Percentiles rank a stretch among this genome's conserved stretches.
These are phyloP conservation scores for Dolomedes plantarius DNA, from an alignment of 2,888 invertebrate species.

Conservation along the genomic window DNA sequence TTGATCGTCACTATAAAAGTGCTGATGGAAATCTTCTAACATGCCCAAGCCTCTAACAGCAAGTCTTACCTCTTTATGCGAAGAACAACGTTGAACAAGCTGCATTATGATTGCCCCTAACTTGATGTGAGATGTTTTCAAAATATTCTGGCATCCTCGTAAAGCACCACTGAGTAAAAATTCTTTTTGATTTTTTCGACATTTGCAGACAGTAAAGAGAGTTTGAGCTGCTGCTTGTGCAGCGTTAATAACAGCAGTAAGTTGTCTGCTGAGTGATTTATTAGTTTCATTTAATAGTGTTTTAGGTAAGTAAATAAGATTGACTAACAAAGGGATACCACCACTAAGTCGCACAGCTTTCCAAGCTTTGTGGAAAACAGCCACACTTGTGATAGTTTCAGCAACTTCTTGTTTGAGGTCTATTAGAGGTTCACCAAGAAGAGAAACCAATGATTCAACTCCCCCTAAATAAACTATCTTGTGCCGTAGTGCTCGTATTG, in stretches of 20 bases:
- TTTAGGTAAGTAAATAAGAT: constrained; percentile 47
- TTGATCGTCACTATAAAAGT: constrained; percentile 50
- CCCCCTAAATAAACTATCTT: constrained; percentile 52
- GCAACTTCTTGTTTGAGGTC: constrained; percentile 39
- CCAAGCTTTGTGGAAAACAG: constrained; percentile 56
- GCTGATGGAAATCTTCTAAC: constrained; percentile 39
- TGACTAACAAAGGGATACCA: constrained; percentile 40
- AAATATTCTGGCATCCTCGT: constrained; percentile 49
- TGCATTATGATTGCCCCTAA: constrained; percentile 28
- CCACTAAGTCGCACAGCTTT: constrained; percentile 31
- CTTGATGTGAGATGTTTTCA: constrained; percentile 36
- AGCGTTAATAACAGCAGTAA: constrained; percentile 10
- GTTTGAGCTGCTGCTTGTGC: constrained; percentile 49
- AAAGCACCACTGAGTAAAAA: constrained; percentile 52
- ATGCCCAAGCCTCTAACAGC: constrained; percentile 30
- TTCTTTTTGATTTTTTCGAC: constrained; percentile 42
- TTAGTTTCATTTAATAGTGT: constrained; percentile 18
- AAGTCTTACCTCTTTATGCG: constrained; percentile 12
- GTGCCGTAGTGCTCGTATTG: constrained; percentile 26
- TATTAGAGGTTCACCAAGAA: constrained; percentile 37
- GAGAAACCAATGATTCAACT: constrained; percentile 26
- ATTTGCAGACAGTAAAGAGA: constrained; percentile 32
- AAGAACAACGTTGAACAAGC: constrained; percentile 36
- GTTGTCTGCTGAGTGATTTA: constrained; percentile 12
- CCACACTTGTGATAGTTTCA: constrained; percentile 34